phyloP scores from a whole-genome alignment of 2,888 invertebrate species.

The Beris morrisii region DNA sequence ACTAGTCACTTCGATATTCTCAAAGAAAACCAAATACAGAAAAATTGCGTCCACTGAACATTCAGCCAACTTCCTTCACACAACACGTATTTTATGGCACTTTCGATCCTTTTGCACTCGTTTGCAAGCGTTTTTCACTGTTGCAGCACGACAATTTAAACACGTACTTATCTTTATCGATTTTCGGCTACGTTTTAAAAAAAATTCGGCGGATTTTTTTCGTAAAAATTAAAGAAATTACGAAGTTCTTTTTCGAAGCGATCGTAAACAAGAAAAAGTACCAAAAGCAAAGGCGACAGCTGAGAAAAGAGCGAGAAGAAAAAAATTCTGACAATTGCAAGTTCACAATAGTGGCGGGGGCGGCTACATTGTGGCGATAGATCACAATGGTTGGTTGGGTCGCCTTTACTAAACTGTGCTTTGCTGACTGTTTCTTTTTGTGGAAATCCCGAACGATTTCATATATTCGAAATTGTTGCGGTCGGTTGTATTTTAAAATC shows the following conservation, averaged over 20 bases:
- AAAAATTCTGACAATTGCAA: conserved; percentile 24
- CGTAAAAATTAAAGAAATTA: background rate
- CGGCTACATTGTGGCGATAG: no score
- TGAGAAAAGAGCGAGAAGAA: conserved; percentile 18
- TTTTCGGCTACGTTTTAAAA: background rate
- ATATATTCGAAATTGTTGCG: no score
- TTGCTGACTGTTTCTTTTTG: no score
- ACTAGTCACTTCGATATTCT: no score
- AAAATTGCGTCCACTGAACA: no score
- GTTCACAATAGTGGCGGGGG: conserved; percentile 12
- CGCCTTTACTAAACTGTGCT: no score
- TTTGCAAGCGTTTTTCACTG: background rate
- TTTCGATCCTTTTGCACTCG: background rate
- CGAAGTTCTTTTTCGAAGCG: conserved; percentile 1
- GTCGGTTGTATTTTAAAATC: no score
- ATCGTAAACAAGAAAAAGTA: conserved; percentile 27
- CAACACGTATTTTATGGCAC: no score
- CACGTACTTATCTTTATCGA: background rate
- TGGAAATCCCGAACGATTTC: no score
- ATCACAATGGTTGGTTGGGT: no score
- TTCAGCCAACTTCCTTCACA: no score
- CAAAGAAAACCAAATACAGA: no score
- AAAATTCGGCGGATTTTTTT: background rate
- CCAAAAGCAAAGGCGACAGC: conserved; percentile 22
- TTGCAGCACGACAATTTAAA: background rate